Base-by-base conservation (phyloP, 2,888 invertebrate genomes). In the Atrina japonica region DNA sequence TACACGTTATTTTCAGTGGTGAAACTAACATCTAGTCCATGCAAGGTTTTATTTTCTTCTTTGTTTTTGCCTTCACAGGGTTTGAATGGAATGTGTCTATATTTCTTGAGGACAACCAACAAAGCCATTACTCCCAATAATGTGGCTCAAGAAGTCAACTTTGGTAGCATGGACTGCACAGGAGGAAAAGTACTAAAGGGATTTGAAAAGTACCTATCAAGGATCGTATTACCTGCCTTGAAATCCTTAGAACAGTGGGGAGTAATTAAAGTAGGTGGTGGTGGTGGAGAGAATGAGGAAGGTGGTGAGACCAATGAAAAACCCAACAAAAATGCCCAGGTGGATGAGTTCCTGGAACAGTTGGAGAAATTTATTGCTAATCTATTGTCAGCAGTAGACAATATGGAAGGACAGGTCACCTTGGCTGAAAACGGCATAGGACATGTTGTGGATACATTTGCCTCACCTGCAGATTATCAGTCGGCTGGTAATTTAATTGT, bases 151-250 rank as follows among this genome's bases (percentile, higher is more conserved):
- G 90, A 91, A 60, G 86, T 90, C 27, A 88, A 84, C 78, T 90
- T 90, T 77, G 90, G 90, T 18, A 82, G 81, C 64, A 81, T 91
- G 76, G 90, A 90, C 67, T 83, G 86, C 66, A 94, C 96, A 49
- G 96, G 96, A 0, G 90, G 89, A 3, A 84, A 83, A 66, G 92
- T 97, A 76, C 95, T 97, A 70, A 95, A 96, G 1, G 95, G 96
- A 0, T 94, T 97, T 77, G 96, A 97, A 89, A 93, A 96, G 41
- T 94, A 96, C 14, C 94, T 97, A 88, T 96, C 97, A 82, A 93
- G 94, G 85, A 96, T 97, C 18, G 96, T 96, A 85, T 95, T 97
- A 94, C 96, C 96, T 84, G 96, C 96, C 0, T 86, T 91, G 35
- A 86, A 88, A 66, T 83, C 84, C 53, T 80, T 90, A n/a, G 90